Evolutionary conservation across 1,140 invertebrate species (phyloP).

Genomic region (Trinorchestia longiramus): DNA sequence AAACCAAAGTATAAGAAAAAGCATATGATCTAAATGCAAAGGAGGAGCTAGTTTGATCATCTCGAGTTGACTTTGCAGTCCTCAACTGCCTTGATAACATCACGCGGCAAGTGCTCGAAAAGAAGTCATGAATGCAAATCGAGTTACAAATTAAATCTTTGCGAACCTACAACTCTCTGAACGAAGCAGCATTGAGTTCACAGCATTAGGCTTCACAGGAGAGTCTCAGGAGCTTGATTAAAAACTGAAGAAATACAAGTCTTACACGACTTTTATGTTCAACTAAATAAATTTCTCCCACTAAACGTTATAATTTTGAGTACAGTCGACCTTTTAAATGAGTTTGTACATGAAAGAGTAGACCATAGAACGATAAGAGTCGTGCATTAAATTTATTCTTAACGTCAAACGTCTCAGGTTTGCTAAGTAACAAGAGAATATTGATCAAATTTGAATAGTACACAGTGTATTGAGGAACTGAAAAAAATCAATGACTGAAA

Average conservation of each 20-base stretch:
- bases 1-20: background rate
- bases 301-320: background rate
- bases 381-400: too few relatives aligned
- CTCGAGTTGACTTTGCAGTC: background rate
- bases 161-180: background rate
- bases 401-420: too few relatives aligned
- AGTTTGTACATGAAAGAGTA: background rate
- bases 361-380: too few relatives aligned
- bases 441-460: too few relatives aligned
- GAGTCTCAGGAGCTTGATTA: background rate
- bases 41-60: background rate
- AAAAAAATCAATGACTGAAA: too few relatives aligned
- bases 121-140: background rate
- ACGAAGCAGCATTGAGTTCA: background rate
- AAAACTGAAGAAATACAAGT: background rate
- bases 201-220: background rate
- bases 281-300: background rate
- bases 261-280: background rate
- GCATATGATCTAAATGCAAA: background rate
- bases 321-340: background rate
- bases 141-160: slow-evolving; percentile 24
- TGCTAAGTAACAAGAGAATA: too few relatives aligned
- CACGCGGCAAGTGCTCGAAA: background rate
- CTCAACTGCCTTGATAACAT: background rate
- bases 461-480: too few relatives aligned